Base-by-base conservation (phyloP, 2,797 vertebrate genomes). In the Corythornis leucogaster region DNA sequence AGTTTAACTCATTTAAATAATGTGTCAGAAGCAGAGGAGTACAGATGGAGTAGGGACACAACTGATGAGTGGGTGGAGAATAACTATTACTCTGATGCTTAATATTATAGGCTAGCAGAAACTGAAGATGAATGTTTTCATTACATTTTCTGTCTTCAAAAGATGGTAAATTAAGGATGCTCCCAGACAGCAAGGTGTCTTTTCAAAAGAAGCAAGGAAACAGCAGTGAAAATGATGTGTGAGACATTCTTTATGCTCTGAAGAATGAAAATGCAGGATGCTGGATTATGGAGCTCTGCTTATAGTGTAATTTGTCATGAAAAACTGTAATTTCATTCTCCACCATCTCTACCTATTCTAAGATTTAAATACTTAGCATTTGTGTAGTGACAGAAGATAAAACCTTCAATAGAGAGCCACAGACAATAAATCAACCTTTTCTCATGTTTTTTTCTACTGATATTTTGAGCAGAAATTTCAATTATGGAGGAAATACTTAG, bases 131-230 rank as follows among this genome's bases (percentile, higher is more conserved):
- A 61, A 90, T 93, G 84, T 85, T 95, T 94, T 93, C 81, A 89
- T 95, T 95, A 89, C 54, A 58, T 80, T 90, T 84, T 71, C 80
- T 89, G 46, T 87, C 92, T 90, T 68, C 73, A 64, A 70, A 90
- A 83, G 24, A 75, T 87, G 69, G 76, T 92, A 93, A 92, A 86
- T 91, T 87, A 95, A 85, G 69, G 62, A 74, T 89, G 84, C 79
- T 85, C 79, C 46, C 54, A 48, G 62, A 50, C 20, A 90, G 85
- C 73, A 94, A 95, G 87, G 89, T 85, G 76, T 50, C 38, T 93
- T 95, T 92, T 80, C n/a, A 33, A 33, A 57, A 55, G 15, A 61
- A 57, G 33, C 43, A 53, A 61, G 59, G 53, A 45, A 91, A 53
- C 31, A 80, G 42, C 57, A 22, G 43, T 62, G 79, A 89, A 85